These are phyloP conservation scores for Eupithecia subfuscata DNA, from an alignment of 2,888 invertebrate species.

Conservation along the genomic window DNA sequence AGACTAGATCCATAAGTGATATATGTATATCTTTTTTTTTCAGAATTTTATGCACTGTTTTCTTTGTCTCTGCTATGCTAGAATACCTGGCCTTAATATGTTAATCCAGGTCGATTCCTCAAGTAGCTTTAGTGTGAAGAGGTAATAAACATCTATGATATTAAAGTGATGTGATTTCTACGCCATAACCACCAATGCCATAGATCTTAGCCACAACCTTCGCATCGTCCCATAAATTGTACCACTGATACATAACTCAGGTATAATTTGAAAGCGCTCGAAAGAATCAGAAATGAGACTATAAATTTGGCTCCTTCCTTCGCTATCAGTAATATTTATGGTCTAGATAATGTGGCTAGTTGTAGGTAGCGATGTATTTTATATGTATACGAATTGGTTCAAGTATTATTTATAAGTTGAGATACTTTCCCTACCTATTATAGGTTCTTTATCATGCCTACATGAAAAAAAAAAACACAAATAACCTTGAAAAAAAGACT, in stretches of 20 bases:
- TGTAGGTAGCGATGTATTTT: conserved; percentile 57
- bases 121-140: background rate
- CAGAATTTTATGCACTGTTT: too few relatives aligned
- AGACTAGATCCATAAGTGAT: too few relatives aligned
- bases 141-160: background rate
- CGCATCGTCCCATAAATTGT: conserved; percentile 37
- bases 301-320: conserved; percentile 58
- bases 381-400: conserved; percentile 35
- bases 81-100: too few relatives aligned
- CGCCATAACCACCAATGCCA: background rate
- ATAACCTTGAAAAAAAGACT: too few relatives aligned
- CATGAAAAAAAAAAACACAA: too few relatives aligned
- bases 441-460: background rate
- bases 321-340: conserved; percentile 64
- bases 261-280: conserved; percentile 53
- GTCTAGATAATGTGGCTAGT: conserved; percentile 57
- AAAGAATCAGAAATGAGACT: conserved; percentile 60
- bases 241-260: conserved; percentile 47
- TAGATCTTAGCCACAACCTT: conserved; percentile 27
- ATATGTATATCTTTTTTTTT: too few relatives aligned
- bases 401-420: background rate
- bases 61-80: too few relatives aligned
- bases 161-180: background rate
- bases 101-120: too few relatives aligned
- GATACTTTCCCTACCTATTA: background rate